Percentiles rank a stretch among this genome's conserved stretches.
Evolutionary conservation across 2,888 invertebrate genomes (phyloP).

Genomic region (Idaea biselata): DNA sequence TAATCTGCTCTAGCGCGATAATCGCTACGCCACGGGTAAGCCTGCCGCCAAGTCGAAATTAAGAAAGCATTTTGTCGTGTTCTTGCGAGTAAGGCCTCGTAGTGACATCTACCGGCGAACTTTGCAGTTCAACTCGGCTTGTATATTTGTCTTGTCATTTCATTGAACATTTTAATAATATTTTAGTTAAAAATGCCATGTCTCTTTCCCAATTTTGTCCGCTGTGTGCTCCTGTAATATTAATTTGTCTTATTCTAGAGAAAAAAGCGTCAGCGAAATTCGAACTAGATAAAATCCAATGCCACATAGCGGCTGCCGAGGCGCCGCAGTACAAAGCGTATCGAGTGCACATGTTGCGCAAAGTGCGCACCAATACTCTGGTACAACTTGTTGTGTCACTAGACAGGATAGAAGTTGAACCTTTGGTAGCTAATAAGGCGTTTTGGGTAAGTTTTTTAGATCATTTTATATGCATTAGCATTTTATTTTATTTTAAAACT

Average conservation of each 20-base stretch:
- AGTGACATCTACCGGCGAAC: no score
- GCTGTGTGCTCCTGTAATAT: no score
- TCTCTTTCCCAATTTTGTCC: conserved; percentile 1
- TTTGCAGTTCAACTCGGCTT: no score
- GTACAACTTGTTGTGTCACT: conserved; percentile 93
- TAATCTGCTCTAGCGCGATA: no score
- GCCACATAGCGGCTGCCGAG: conserved; percentile 89
- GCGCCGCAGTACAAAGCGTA: conserved; percentile 93
- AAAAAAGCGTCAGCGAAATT: conserved; percentile 46
- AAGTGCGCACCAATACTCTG: conserved; percentile 89
- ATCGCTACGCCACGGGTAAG: no score
- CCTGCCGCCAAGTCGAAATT: no score
- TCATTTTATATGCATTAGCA: conserved; percentile 1
- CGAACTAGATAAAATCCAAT: conserved; percentile 84
- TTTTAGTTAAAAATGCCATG: not conserved
- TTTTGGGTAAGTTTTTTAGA: conserved; percentile 75
- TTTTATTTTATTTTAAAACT: no score
- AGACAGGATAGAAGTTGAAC: conserved; percentile 95
- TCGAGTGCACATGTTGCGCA: conserved; percentile 88
- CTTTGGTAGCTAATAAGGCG: conserved; percentile 84
- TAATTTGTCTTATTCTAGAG: conserved; percentile 33
- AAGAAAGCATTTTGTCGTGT: no score
- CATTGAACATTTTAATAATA: not conserved
- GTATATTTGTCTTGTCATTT: no score
- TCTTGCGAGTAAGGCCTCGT: no score